phyloP scores from a whole-genome alignment of 2,888 invertebrate genomes.

The Ornithoptera priamus region DNA sequence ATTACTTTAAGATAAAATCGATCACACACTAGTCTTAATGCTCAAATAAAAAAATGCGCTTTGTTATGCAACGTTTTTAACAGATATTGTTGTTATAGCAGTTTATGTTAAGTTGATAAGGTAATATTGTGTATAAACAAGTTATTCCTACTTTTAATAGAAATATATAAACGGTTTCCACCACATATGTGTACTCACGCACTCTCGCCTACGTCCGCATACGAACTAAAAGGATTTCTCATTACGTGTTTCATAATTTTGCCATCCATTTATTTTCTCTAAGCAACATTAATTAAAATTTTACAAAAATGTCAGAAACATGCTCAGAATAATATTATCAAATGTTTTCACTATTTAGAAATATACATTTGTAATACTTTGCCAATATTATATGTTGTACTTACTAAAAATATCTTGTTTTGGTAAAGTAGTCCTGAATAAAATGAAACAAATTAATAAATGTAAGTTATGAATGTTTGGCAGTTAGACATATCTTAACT shows the following conservation, averaged over 20 bases:
- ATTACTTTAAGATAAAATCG: no score
- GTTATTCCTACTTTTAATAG: not conserved
- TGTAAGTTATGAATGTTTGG: no score
- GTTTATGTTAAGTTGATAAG: not conserved
- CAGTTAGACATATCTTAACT: no score
- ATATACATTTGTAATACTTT: not conserved
- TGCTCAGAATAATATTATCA: not conserved
- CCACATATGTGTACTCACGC: not conserved
- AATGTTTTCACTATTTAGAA: not conserved
- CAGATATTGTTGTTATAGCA: not conserved
- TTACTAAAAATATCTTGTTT: no score
- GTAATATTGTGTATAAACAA: not conserved
- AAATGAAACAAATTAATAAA: no score
- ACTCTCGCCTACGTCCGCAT: not conserved
- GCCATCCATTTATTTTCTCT: not conserved
- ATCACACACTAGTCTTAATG: no score
- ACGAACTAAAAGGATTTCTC: not conserved
- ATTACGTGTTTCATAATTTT: not conserved
- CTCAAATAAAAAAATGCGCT: no score
- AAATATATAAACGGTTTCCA: not conserved
- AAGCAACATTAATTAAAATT: not conserved
- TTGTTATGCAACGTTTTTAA: not conserved
- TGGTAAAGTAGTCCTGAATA: no score
- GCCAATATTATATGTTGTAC: no score
- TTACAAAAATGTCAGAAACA: not conserved